Base-by-base conservation (phyloP, 2,888 invertebrate species). In the Andricus quercusramuli region DNA sequence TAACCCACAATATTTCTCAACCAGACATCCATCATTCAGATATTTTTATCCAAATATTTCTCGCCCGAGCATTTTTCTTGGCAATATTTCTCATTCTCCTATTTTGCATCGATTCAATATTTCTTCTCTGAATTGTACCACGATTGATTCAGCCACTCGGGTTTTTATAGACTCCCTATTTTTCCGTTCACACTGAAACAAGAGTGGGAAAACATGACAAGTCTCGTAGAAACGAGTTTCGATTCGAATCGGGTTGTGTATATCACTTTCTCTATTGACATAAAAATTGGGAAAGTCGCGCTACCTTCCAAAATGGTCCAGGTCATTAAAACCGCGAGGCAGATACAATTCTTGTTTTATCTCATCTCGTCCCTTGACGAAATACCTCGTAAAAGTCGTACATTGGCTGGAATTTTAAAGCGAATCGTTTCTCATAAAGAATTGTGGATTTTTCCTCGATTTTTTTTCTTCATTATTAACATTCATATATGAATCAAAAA, bases 311-410 rank as follows among this genome's bases (percentile, higher is more conserved):
- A 79, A 80, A 80, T 68, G 78, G 78, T 74, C 74, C 67, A 74
- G 74, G 78, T 81, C 82, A 79, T 81, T 82, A 83, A 84, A 86
- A 80, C 84, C 81, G 80, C 81, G 78, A 78, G 74, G 80, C 82
- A 80, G 81, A 83, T 84, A 83, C 84, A 85, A 84, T 82, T 83
- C 22, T 81, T 81, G 83, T 81, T 85, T 82, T 84, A 65, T 79
- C 68, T 77, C 37, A 25, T 51, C 77, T 51, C 76, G 76, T 81
- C 78, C 82, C 78, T 83, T 81, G 67, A 82, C 82, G 80, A 78
- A 78, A 79, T 79, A 62, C 66, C 79, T 80, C 81, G 80, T 83
- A 83, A 83, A 83, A 80, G 78, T 80, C 81, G 79, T 81, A 81
- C 67, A 83, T 78, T 80, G 77, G n/a, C 66, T 67, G 29, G 77